Evolutionary conservation across 2,888 invertebrate genomes (phyloP).

Genomic region (Miltochrista miniata): DNA sequence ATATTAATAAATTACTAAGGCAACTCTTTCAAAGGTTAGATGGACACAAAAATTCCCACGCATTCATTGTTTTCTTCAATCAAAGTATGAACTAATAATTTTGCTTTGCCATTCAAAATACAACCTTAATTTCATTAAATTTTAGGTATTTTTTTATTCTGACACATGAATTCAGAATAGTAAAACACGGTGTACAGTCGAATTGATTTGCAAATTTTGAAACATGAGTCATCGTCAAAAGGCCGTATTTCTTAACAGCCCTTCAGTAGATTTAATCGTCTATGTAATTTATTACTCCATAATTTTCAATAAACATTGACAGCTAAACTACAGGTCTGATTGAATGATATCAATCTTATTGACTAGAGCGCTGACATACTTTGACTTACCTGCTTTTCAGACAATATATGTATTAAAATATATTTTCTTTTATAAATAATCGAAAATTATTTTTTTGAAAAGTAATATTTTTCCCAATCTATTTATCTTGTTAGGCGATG

Average conservation of each 20-base stretch:
- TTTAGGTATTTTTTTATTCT: slow-evolving; percentile 11
- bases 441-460: too few species aligned
- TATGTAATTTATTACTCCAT: slow-evolving; percentile 55
- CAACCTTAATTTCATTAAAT: rapidly evolving
- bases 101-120: not conserved
- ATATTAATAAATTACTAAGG: not conserved
- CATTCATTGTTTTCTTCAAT: slow-evolving; percentile 56
- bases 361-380: not conserved
- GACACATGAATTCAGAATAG: slow-evolving; percentile 6
- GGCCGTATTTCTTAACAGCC: slow-evolving; percentile 40
- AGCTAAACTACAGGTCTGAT: slow-evolving; percentile 24
- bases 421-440: too few species aligned
- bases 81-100: slow-evolving; percentile 30
- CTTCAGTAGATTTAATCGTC: slow-evolving; percentile 51
- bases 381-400: too few species aligned
- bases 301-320: slow-evolving; percentile 47
- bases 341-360: slow-evolving; percentile 12
- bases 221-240: slow-evolving; percentile 50
- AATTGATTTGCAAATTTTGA: slow-evolving; percentile 52
- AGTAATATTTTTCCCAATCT: too few species aligned
- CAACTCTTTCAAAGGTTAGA: slow-evolving; percentile 14
- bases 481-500: too few species aligned
- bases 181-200: slow-evolving; percentile 29
- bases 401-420: not conserved
- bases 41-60: slow-evolving; percentile 49